Evolutionary conservation across 2,113 vertebrate genomes (phyloP).

Genomic region (Epinephelus fuscoguttatus): DNA sequence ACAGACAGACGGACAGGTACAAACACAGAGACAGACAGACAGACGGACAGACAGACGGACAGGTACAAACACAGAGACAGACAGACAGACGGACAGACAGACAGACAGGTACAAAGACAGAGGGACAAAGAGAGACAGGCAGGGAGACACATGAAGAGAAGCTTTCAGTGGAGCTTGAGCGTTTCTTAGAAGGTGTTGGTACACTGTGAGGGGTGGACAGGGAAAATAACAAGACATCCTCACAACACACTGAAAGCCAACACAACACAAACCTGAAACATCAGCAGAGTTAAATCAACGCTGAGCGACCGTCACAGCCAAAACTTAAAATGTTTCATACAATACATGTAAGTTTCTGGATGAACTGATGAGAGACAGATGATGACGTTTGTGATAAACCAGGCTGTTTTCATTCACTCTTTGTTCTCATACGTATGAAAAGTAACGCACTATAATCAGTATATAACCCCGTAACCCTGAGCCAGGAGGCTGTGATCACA

Average conservation of each 20-base stretch:
- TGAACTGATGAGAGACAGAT: too few species aligned
- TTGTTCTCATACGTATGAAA: too few species aligned
- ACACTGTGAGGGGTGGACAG: conserved; percentile 34
- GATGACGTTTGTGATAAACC: too few species aligned
- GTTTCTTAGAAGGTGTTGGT: conserved; percentile 17
- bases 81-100: conserved; percentile 18
- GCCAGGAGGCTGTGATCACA: too few species aligned
- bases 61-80: conserved; percentile 29
- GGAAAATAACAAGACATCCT: conserved; percentile 22
- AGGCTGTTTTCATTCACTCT: too few species aligned
- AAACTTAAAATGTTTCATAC: too few species aligned
- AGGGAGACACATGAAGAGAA: conserved; percentile 16
- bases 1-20: neutral
- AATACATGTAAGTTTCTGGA: too few species aligned
- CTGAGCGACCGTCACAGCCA: neutral
- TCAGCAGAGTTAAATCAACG: neutral
- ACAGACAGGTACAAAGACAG: neutral
- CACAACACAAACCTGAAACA: neutral
- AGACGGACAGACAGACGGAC: neutral
- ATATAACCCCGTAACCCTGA: too few species aligned
- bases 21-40: conserved; percentile 41
- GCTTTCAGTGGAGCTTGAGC: conserved; percentile 22
- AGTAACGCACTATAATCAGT: too few species aligned
- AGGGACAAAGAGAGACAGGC: neutral
- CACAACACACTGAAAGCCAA: neutral